A percentile compares a stretch with the other conserved stretches of the same genome.
These are phyloP conservation scores for Pipistrellus nathusii DNA, from an alignment of 2,797 vertebrate genomes.

Conservation along the genomic window DNA sequence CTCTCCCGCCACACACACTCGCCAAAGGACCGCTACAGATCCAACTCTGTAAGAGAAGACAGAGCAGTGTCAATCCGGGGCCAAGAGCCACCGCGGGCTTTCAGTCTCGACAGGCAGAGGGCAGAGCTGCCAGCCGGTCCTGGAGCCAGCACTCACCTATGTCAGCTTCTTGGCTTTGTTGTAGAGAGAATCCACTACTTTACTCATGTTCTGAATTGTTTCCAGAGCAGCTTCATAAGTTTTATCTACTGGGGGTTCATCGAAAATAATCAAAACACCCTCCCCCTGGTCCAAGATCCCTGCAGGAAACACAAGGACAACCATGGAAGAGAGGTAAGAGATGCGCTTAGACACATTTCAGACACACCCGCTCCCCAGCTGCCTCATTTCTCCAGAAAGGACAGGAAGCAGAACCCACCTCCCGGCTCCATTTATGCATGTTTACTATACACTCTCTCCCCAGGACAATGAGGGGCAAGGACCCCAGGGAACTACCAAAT, in stretches of 20 bases:
- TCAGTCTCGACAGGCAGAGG: conserved; percentile 62
- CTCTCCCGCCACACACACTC: conserved; percentile 90
- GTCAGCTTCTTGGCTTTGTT: conserved; percentile 99
- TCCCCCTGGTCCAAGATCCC: conserved; percentile 98
- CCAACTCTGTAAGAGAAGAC: conserved; percentile 89
- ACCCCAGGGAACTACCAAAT: background rate
- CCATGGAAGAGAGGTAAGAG: conserved; percentile 43
- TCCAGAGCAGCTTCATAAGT: conserved; percentile 96
- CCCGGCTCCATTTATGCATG: background rate
- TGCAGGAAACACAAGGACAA: conserved; percentile 81
- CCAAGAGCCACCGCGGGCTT: conserved; percentile 59
- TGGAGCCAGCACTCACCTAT: conserved; percentile 91
- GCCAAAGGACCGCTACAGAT: conserved; percentile 89
- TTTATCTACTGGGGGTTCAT: conserved; percentile 96
- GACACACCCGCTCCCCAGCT: background rate
- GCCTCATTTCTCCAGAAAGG: conserved; percentile 33
- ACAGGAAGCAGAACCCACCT: background rate
- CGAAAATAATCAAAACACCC: conserved; percentile 96
- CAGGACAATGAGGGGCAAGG: background rate
- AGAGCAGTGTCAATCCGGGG: conserved; percentile 84
- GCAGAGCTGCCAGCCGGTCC: conserved; percentile 29
- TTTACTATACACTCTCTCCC: background rate
- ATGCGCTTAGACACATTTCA: background rate
- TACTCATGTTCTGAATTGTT: conserved; percentile 98
- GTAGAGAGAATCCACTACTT: conserved; percentile 99